Evolutionary conservation across 2,113 vertebrate species (phyloP).

Genomic region (Tylochromis polylepis): DNA sequence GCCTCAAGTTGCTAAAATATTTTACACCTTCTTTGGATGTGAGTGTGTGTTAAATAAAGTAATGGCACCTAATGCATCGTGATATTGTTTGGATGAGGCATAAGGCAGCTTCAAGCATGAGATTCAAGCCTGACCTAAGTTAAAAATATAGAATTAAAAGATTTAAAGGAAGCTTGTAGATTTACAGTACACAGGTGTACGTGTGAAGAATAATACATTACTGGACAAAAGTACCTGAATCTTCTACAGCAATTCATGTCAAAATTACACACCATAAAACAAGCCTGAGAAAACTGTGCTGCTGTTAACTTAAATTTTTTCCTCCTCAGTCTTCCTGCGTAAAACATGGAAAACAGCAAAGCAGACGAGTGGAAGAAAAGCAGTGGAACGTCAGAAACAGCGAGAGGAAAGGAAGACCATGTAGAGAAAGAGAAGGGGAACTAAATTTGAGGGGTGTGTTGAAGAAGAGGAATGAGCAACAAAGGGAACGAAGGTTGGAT

Average conservation of each 20-base stretch:
- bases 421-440: neutral
- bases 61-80: neutral
- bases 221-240: neutral
- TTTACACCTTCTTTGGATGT: fast-evolving
- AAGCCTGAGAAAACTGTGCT: neutral
- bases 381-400: neutral
- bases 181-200: neutral
- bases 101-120: neutral
- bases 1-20: neutral
- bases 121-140: neutral
- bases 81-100: neutral
- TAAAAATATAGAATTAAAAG: neutral
- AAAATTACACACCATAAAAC: neutral
- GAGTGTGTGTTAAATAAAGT: neutral
- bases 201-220: neutral
- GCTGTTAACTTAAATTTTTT: neutral
- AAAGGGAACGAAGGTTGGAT: neutral
- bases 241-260: neutral
- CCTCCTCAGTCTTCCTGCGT: neutral
- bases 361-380: neutral
- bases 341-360: neutral
- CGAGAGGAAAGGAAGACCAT: neutral
- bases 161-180: neutral
- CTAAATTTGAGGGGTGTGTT: neutral
- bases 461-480: neutral